Evolutionary conservation across 2,113 vertebrate genomes (phyloP).

Genomic region (Zosterops hypoxanthus): DNA sequence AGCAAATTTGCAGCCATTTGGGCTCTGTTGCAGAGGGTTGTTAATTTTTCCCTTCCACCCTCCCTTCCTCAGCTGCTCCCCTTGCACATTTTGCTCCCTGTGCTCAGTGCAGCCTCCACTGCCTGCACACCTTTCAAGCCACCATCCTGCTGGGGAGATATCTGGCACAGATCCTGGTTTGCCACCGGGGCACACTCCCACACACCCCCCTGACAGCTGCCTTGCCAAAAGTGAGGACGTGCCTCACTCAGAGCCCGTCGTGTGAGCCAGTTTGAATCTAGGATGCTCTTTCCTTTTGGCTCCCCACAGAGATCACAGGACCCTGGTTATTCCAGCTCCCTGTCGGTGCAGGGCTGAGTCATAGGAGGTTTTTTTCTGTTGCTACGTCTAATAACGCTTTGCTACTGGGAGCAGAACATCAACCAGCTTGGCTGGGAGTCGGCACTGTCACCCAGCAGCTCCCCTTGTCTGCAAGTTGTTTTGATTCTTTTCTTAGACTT

Average conservation of each 20-base stretch:
- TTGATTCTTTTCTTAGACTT: slow-evolving; percentile 66
- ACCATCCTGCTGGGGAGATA: background rate
- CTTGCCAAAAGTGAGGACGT: background rate
- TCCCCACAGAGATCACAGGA: slow-evolving; percentile 17
- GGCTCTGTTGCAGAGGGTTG: background rate
- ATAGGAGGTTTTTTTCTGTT: slow-evolving; percentile 33
- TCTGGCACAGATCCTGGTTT: background rate
- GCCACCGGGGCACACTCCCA: background rate
- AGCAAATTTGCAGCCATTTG: background rate
- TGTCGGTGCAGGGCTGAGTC: background rate
- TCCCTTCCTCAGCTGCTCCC: background rate
- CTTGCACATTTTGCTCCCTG: background rate
- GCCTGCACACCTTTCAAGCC: background rate
- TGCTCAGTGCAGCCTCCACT: background rate
- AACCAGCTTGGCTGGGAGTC: slow-evolving; percentile 2
- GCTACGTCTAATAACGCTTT: background rate
- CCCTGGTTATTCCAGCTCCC: slow-evolving; percentile 33
- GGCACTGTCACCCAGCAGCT: slow-evolving; percentile 36
- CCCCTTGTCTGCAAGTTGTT: slow-evolving; percentile 51
- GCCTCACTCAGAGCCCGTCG: background rate
- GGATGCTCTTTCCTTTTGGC: slow-evolving; percentile 32
- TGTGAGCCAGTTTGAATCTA: background rate
- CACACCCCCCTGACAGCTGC: background rate
- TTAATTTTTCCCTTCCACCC: background rate
- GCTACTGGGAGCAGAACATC: slow-evolving; percentile 41